These are phyloP conservation scores for Ophion ventricosus DNA, from an alignment of 2,888 invertebrate species.

Conservation along the genomic window DNA sequence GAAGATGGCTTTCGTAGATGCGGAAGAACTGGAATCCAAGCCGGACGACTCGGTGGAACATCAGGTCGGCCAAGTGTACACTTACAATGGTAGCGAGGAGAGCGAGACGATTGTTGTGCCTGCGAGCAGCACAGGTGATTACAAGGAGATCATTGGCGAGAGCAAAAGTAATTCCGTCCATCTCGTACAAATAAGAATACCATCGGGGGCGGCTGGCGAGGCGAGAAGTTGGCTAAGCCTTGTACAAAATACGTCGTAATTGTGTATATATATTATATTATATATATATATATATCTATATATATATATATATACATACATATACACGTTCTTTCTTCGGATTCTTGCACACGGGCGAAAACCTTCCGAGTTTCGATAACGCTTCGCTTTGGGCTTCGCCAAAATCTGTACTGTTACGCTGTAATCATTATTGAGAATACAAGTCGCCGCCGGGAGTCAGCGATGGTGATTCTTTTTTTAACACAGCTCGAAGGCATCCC, in stretches of 20 bases:
- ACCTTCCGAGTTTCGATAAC: background rate
- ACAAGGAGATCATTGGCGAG: slow-evolving; percentile 76
- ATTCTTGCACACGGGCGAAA: background rate
- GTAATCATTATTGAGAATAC: slow-evolving; percentile 4
- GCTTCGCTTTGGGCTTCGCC: background rate
- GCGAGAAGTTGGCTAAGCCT: slow-evolving; percentile 79
- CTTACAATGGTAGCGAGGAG: slow-evolving; percentile 76
- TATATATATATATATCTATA: no score
- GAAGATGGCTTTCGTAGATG: slow-evolving; percentile 75
- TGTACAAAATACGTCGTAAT: slow-evolving; percentile 77
- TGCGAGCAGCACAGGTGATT: slow-evolving; percentile 72
- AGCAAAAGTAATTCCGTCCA: slow-evolving; percentile 76
- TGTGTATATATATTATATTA: no score
- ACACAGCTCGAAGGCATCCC: no score
- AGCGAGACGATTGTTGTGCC: slow-evolving; percentile 79
- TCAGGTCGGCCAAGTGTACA: slow-evolving; percentile 77
- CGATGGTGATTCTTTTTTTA: background rate
- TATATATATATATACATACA: no score
- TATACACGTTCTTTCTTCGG: background rate
- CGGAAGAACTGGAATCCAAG: slow-evolving; percentile 77
- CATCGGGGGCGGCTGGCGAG: slow-evolving; percentile 73
- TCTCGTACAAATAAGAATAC: slow-evolving; percentile 80
- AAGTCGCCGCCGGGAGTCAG: background rate
- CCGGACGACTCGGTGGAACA: slow-evolving; percentile 71
- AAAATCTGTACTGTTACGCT: slow-evolving; percentile 15